Conservation (phyloP, 2,113 vertebrate genomes). For the Charadrius vociferus region DNA sequence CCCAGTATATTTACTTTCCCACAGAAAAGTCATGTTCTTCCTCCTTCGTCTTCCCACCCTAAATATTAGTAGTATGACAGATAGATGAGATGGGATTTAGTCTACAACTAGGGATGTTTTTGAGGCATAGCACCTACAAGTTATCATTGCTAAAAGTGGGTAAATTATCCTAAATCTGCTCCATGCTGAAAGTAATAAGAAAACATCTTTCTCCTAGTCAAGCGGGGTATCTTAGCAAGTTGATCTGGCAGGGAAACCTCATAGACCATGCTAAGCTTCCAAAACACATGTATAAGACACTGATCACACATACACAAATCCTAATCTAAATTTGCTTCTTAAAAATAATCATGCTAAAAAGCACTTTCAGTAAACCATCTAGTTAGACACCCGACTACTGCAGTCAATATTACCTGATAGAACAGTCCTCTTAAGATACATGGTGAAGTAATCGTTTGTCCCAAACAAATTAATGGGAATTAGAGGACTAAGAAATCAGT, state of each 20-base stretch:
- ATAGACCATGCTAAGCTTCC: background rate
- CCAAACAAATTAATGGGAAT: conserved; percentile 46
- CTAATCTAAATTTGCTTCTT: conserved; percentile 25
- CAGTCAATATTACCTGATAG: conserved; percentile 16
- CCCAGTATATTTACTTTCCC: background rate
- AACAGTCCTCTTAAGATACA: background rate
- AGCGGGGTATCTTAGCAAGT: background rate
- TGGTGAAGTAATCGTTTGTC: conserved; percentile 2
- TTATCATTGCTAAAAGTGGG: background rate
- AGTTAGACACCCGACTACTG: background rate
- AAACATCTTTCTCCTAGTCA: background rate
- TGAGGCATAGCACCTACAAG: background rate
- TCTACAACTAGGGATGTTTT: background rate
- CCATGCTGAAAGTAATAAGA: background rate
- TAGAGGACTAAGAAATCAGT: background rate
- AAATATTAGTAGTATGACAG: background rate
- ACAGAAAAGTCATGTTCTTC: background rate
- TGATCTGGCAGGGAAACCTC: background rate
- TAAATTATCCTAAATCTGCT: background rate
- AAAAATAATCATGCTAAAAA: background rate
- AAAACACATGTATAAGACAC: background rate
- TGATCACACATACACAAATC: conserved; percentile 17
- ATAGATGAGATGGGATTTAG: background rate
- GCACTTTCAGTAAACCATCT: conserved; percentile 13
- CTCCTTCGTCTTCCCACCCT: background rate